Evolutionary conservation across 2,888 invertebrate species (phyloP), one percentile per base, ranked within the genome.

Genomic region (Drosophila incognita): DNA sequence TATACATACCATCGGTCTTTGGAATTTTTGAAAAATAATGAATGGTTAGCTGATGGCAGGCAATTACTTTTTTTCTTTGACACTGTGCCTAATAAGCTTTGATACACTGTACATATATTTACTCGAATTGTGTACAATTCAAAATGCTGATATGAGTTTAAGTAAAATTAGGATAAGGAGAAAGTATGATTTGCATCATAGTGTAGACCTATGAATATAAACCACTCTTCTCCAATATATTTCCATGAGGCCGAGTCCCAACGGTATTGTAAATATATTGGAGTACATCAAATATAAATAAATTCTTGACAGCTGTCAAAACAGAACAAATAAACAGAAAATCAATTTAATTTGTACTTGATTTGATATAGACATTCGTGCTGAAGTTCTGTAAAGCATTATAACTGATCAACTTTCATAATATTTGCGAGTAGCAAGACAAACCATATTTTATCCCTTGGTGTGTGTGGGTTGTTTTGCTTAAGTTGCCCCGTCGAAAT

Each of bases 401-500:
- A 54, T 36, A 13, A 29, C n/a, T n/a, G n/a, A 36, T 38, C 13
- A 3, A 36, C 13, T 13, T 38, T 27, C 27, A 38, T 8, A 54
- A 24, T 36, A 36, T 7, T 27, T n/a, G n/a, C 18, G 18, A n/a
- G 10, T 24, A 15, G 46, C 21, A 51, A 18, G 10, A n/a, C 13
- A 24, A 13, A 27, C 21, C 13, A 35, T 35, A 36, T n/a, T n/a
- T 21, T 48, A 35, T 4, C 8, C 27, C 42, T 29, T 65, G 48
- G 10, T 35, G 53, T 29, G 33, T 29, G 27, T 11, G 24, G n/a
- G 18, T 62, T 36, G 24, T 18, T 51, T 29, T 36, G 11, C 21
- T 24, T 42, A n/a, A 64, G 18, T 18, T n/a, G n/a, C 42, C 15
- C 6, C 27, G 24, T 40, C n/a, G 4, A 27, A 71, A 42, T 42